These are phyloP conservation scores for Leptinotarsa texana DNA, from an alignment of 1,140 invertebrate genomes.

Conservation along the genomic window DNA sequence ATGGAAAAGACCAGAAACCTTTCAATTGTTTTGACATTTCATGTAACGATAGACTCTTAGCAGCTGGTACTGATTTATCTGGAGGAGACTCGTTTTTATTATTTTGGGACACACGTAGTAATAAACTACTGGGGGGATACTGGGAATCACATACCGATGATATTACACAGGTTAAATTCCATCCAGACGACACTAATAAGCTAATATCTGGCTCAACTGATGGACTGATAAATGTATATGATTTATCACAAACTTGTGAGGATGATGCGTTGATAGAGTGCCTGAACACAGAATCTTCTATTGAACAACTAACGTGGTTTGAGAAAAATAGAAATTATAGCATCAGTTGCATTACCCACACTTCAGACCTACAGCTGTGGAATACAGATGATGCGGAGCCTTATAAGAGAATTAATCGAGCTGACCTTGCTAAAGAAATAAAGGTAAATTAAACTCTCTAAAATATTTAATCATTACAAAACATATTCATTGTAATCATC, in stretches of 20 bases:
- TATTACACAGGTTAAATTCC: constrained; percentile 73
- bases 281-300: constrained; percentile 82
- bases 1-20: constrained; percentile 58
- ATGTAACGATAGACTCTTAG: constrained; percentile 70
- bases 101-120: constrained; percentile 79
- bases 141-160: constrained; percentile 86
- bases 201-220: constrained; percentile 80
- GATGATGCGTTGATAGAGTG: constrained; percentile 80
- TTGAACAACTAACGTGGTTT: constrained; percentile 67
- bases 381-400: constrained; percentile 49
- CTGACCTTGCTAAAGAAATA: constrained; percentile 35
- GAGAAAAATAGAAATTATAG: constrained; percentile 56
- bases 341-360: constrained; percentile 71
- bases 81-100: constrained; percentile 75
- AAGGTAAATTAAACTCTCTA: constrained; percentile 30
- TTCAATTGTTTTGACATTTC: constrained; percentile 78
- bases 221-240: constrained; percentile 85
- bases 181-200: constrained; percentile 69
- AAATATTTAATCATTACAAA: too few species aligned
- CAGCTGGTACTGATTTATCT: constrained; percentile 75
- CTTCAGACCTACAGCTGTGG: constrained; percentile 74
- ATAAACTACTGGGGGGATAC: constrained; percentile 77
- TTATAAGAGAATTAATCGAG: constrained; percentile 54
- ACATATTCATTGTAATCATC: too few species aligned
- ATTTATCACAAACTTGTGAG: constrained; percentile 74